Conservation (phyloP, 2,113 vertebrate genomes). For the Aleadryas rufinucha region DNA sequence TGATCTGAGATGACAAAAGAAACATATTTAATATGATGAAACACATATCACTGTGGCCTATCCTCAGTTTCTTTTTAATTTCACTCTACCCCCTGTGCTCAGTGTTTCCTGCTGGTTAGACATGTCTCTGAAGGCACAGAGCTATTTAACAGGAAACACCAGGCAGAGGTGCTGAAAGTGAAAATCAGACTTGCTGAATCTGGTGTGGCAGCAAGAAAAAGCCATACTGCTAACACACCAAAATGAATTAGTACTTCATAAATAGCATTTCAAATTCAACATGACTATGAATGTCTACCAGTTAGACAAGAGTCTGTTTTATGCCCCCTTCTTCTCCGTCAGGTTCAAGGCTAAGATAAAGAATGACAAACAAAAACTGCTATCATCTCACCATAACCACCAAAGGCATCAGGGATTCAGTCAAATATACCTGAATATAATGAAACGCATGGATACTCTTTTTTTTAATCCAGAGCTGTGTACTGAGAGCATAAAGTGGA, state of each 20-base stretch:
- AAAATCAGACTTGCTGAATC: background rate
- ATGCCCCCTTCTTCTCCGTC: background rate
- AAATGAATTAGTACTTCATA: background rate
- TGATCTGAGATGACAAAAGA: background rate
- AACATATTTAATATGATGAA: background rate
- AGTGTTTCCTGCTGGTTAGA: background rate
- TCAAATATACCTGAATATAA: background rate
- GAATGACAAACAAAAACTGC: background rate
- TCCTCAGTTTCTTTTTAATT: background rate
- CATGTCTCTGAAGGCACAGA: background rate
- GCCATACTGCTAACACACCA: background rate
- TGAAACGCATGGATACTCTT: fast-evolving
- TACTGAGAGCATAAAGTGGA: background rate
- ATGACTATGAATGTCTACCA: background rate
- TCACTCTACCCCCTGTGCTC: background rate
- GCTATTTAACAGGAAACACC: background rate
- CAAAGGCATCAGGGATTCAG: background rate
- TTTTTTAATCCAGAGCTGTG: background rate
- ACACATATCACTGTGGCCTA: background rate
- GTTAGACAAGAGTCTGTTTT: background rate
- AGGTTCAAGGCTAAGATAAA: background rate
- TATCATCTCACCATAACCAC: background rate
- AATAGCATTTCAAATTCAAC: background rate
- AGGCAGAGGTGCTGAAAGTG: background rate
- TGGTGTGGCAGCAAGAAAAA: background rate